Percentiles rank a stretch among this genome's conserved stretches.
Evolutionary conservation across 2,888 invertebrate genomes (phyloP).

Genomic region (Ennomos fuscantarius): DNA sequence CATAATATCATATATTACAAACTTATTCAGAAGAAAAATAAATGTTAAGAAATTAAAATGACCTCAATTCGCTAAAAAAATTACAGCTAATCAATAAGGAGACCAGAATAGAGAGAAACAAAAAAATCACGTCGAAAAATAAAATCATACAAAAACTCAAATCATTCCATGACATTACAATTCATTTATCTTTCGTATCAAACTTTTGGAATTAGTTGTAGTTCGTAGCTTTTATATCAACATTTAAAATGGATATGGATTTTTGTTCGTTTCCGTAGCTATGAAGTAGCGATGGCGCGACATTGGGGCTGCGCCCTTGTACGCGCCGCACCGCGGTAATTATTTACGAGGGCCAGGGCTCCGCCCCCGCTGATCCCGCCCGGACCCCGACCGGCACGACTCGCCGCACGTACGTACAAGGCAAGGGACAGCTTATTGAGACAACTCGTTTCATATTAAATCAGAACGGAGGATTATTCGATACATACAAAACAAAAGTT

Average conservation of each 20-base stretch:
- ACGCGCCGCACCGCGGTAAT: slow-evolving; percentile 65
- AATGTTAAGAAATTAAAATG: too few species aligned
- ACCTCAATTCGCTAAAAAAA: too few species aligned
- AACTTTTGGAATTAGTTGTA: neutral
- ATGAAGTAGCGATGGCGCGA: slow-evolving; percentile 45
- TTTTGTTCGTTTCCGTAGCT: slow-evolving; percentile 33
- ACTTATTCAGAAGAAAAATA: too few species aligned
- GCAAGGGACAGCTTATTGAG: slow-evolving; percentile 11
- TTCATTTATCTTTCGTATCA: too few species aligned
- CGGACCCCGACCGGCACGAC: slow-evolving; percentile 40
- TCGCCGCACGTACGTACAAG: slow-evolving; percentile 7
- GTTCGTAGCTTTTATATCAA: neutral
- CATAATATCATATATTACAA: too few species aligned
- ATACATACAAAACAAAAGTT: neutral
- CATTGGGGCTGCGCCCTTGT: slow-evolving; percentile 64
- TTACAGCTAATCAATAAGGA: too few species aligned
- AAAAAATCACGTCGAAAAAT: too few species aligned
- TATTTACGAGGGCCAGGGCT: slow-evolving; percentile 77
- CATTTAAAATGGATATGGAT: neutral
- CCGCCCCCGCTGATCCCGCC: slow-evolving; percentile 52
- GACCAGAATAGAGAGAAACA: too few species aligned
- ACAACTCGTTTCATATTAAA: slow-evolving; percentile 18
- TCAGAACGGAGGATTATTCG: slow-evolving; percentile 9
- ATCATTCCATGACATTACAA: too few species aligned
- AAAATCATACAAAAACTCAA: too few species aligned